These are phyloP conservation scores for Aricia agestis DNA, from an alignment of 1,140 invertebrate genomes.

Conservation along the genomic window DNA sequence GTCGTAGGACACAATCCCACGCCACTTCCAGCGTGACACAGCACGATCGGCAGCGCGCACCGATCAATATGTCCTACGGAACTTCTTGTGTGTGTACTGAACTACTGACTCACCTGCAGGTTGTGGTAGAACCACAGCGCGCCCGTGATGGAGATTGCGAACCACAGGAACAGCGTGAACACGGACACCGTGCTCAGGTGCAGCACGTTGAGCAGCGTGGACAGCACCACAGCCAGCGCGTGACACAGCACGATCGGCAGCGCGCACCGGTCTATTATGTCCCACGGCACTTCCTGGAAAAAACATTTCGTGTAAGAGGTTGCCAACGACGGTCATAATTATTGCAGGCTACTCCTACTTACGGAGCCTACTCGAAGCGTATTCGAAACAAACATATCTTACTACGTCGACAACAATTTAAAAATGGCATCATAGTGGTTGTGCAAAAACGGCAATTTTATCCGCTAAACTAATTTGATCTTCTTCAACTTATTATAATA, in stretches of 20 bases:
- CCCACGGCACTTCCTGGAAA: constrained; percentile 82
- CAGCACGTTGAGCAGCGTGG: constrained; percentile 81
- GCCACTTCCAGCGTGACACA: no score
- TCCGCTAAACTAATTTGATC: no score
- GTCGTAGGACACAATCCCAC: no score
- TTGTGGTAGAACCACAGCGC: constrained; percentile 88
- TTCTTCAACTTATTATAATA: no score
- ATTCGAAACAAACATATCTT: no score
- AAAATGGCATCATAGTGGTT: no score
- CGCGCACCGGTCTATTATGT: constrained; percentile 86
- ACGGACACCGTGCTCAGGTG: constrained; percentile 84
- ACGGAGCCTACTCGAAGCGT: no score
- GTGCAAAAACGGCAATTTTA: no score
- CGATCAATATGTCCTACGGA: no score
- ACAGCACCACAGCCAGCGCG: constrained; percentile 83
- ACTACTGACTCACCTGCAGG: constrained; percentile 81
- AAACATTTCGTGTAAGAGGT: constrained; percentile 8
- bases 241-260: constrained; percentile 86
- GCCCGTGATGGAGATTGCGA: constrained; percentile 81
- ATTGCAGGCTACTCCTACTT: not conserved
- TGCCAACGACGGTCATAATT: not conserved
- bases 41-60: no score
- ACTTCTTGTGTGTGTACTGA: not conserved
- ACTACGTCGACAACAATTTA: no score
- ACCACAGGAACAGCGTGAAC: constrained; percentile 85